These are phyloP conservation scores for Calonectris borealis DNA, from an alignment of 2,113 vertebrate species.

Conservation along the genomic window DNA sequence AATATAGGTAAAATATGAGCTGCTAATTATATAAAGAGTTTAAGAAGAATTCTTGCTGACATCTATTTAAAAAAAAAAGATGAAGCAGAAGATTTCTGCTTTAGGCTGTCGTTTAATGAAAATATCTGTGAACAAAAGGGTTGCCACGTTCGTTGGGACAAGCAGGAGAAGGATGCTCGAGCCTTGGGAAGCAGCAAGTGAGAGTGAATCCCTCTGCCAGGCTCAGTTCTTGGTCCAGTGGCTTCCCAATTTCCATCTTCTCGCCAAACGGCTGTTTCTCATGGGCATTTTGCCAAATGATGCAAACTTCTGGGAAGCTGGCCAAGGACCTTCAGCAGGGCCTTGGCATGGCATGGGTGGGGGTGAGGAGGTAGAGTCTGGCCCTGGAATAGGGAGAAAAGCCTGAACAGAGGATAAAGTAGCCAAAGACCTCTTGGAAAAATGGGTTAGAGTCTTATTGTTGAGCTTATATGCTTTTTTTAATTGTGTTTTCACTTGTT, in stretches of 20 bases:
- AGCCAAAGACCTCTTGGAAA: not conserved
- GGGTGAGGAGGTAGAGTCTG: not conserved
- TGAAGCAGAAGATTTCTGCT: not conserved
- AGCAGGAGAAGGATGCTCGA: not conserved
- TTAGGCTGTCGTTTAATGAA: not conserved
- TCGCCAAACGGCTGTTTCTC: not conserved
- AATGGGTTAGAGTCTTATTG: not conserved
- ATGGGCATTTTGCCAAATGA: not conserved
- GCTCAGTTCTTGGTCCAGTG: not conserved
- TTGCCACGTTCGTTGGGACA: not conserved
- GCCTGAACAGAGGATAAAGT: not conserved
- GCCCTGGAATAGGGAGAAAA: not conserved
- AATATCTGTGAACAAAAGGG: not conserved
- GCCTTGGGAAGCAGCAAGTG: rapidly evolving
- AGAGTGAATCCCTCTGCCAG: not conserved
- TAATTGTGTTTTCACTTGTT: not conserved
- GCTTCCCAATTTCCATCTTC: not conserved
- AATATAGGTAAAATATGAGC: not conserved
- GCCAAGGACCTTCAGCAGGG: not conserved
- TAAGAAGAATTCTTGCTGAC: not conserved
- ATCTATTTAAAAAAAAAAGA: not conserved
- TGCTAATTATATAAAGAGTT: not conserved
- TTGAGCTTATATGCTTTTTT: not conserved
- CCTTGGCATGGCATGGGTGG: not conserved
- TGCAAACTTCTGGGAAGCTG: not conserved